Percentiles rank a stretch among this genome's conserved stretches.
These are phyloP conservation scores for Octomys mimax DNA, from an alignment of 2,797 vertebrate genomes.

Conservation along the genomic window DNA sequence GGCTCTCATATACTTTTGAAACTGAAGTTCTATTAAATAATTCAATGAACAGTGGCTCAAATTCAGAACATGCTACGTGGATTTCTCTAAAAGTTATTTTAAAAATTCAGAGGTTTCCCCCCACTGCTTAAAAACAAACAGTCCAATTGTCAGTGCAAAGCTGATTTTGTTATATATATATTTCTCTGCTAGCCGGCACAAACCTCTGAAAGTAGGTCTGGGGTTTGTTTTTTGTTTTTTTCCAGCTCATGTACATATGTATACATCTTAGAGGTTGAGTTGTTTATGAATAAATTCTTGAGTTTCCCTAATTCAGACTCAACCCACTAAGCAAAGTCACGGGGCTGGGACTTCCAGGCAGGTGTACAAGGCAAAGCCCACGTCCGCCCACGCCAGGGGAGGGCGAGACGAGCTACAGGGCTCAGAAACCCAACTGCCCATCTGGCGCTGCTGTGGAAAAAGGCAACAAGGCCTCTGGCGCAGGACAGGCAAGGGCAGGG, in stretches of 20 bases:
- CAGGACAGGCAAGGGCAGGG: background rate
- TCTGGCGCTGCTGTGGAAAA: background rate
- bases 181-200: conserved; percentile 40
- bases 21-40: conserved; percentile 54
- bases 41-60: conserved; percentile 5
- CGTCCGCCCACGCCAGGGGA: background rate
- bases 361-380: conserved; percentile 5
- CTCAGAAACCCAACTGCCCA: background rate
- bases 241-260: conserved; percentile 50
- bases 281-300: conserved; percentile 52
- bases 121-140: conserved; percentile 54
- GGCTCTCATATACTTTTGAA: conserved; percentile 53
- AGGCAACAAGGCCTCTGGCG: background rate
- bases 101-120: background rate
- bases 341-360: background rate
- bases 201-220: conserved; percentile 66
- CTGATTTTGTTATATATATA: conserved; percentile 50
- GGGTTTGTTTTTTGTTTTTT: conserved; percentile 44
- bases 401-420: background rate
- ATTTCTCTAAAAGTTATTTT: conserved; percentile 59
- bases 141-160: conserved; percentile 46
- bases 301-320: conserved; percentile 53
- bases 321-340: conserved; percentile 37
- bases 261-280: background rate
- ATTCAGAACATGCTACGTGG: conserved; percentile 11